Evolutionary conservation across 2,113 vertebrate species (phyloP), one percentile per base, ranked within the genome.

Genomic region (Semnornis frantzii): DNA sequence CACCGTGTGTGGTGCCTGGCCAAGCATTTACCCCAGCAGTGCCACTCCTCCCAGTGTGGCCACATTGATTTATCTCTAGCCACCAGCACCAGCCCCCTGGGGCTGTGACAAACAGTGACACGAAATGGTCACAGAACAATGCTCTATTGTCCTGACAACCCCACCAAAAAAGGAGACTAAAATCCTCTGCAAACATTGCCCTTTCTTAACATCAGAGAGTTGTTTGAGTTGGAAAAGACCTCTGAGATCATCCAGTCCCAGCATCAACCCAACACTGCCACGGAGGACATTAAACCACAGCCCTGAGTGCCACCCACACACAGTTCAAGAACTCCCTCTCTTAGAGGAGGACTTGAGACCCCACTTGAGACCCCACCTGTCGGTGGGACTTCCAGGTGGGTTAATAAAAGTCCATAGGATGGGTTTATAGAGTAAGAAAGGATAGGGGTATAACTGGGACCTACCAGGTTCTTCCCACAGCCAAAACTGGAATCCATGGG

Each of bases 361-460:
- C 50, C 48, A 39, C 11, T 39, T 39, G 37, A 39, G 37, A 39
- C 37, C 46, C 39, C 94, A 92, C 91, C 89, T 89, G 93, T 82
- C 58, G 86, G 86, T 3, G 30, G 25, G n/a, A 74, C 12, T 64
- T 21, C 4, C 1, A 0, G 44, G 4, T 2, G 72, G 39, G 18
- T 9, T 24, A 7, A 20, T 0, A 18, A 48, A 4, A 8, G 54
- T 1, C 7, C 0, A 1, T 2, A 25, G 0, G 1, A 28, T 0
- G 76, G 2, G 13, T 82, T 85, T 39, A 18, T 28, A 2, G 42
- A 14, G 39, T 1, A 33, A 1, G 0, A n/a, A 39, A 7, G 4
- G 8, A 25, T 4, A 6, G 28, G 50, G 44, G 8, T 18, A 4
- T 8, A 3, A 5, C 4, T 5, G 13, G 46, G 18, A 4, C 0